phyloP scores from a whole-genome alignment of 2,888 invertebrate species.

The Cyclophora albipunctata region DNA sequence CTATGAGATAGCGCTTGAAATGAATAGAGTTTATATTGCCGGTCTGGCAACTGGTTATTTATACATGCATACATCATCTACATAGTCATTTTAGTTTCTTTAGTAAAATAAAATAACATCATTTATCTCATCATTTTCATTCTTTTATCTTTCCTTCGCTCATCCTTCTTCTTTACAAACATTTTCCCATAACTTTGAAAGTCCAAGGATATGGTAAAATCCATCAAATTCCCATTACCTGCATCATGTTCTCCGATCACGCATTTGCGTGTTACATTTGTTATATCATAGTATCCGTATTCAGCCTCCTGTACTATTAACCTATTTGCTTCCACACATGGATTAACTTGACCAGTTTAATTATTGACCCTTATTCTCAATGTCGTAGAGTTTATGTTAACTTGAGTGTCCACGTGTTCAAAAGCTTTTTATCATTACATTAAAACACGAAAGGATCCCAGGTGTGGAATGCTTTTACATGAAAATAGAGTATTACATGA shows the following conservation, averaged over 20 bases:
- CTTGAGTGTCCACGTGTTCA: conserved; percentile 21
- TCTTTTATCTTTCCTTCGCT: too few relatives aligned
- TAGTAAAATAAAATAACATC: too few relatives aligned
- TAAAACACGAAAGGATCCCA: conserved; percentile 65
- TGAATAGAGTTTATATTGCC: conserved; percentile 6
- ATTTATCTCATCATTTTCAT: too few relatives aligned
- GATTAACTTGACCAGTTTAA: conserved; percentile 11
- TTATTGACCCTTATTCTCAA: conserved; percentile 23
- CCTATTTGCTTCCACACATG: conserved; percentile 39
- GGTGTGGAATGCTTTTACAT: conserved; percentile 66
- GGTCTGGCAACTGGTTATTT: not conserved
- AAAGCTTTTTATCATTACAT: conserved; percentile 50
- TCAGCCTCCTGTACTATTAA: conserved; percentile 64
- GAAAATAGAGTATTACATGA: conserved; percentile 55
- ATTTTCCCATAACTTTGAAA: not conserved
- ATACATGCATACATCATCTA: too few relatives aligned
- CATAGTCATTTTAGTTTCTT: too few relatives aligned
- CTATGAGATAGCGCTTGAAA: conserved; percentile 20
- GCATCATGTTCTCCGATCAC: conserved; percentile 30
- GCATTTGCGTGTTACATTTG: conserved; percentile 57
- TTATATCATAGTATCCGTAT: conserved; percentile 42
- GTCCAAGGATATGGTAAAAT: conserved; percentile 1
- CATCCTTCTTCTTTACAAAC: not conserved
- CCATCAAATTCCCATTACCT: conserved; percentile 13
- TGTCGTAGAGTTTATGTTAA: conserved; percentile 18